Evolutionary conservation across 2,113 vertebrate species (phyloP).

Genomic region (Pollachius pollachius): DNA sequence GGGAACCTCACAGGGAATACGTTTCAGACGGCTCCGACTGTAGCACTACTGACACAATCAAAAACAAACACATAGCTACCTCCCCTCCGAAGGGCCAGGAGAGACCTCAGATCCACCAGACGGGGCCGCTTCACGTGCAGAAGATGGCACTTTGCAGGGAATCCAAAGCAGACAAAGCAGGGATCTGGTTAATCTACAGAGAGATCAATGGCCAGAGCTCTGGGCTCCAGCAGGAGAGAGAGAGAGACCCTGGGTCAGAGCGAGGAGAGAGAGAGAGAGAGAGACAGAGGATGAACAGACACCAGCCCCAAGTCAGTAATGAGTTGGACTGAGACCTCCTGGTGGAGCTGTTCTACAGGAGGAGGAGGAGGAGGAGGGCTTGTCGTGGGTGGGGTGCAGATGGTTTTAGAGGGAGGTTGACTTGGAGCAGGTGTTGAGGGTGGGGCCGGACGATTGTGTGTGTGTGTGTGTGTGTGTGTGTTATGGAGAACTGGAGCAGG

Average conservation of each 20-base stretch:
- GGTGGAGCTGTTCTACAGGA: not conserved
- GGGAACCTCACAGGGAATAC: slow-evolving; percentile 4
- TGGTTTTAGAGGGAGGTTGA: not conserved
- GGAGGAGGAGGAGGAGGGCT: too few relatives aligned
- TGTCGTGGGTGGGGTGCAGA: not conserved
- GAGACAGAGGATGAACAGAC: not conserved
- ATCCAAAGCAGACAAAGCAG: too few relatives aligned
- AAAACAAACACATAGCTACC: slow-evolving; percentile 42
- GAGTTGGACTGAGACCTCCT: not conserved
- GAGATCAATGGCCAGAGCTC: too few relatives aligned
- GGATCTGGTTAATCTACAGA: too few relatives aligned
- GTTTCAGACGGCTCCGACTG: not conserved
- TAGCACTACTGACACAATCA: not conserved
- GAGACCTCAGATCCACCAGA: too few relatives aligned
- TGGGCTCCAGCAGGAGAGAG: too few relatives aligned
- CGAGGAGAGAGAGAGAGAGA: not conserved
- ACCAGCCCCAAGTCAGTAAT: not conserved
- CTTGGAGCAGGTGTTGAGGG: slow-evolving; percentile 5
- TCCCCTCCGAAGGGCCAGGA: slow-evolving; percentile 6
- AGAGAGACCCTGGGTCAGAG: not conserved
- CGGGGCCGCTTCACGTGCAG: too few relatives aligned
- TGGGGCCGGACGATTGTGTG: slow-evolving; percentile 6
- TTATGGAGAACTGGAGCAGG: too few relatives aligned
- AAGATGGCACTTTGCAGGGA: too few relatives aligned
- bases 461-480: slow-evolving; percentile 12